Evolutionary conservation across 2,888 invertebrate species (phyloP), one percentile per base, ranked within the genome.

Genomic region (Rhagium mordax): DNA sequence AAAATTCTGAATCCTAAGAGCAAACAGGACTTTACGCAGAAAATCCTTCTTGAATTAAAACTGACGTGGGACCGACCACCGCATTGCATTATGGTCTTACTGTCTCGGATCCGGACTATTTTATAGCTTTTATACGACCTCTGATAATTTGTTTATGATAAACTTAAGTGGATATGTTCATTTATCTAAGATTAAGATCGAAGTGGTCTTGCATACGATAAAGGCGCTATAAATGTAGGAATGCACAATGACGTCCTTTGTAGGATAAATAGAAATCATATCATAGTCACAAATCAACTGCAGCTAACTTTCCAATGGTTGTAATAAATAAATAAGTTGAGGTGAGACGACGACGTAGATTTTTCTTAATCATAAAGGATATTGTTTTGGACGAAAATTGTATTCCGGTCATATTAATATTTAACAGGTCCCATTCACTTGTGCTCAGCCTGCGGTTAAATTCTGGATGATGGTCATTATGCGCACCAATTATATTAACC

Each of bases 111-210:
- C 65, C 55, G 33, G 53, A 67, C 15, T 67, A 67, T 67, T 67
- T 67, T 67, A 67, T 47, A 41, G 67, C 67, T 55, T 67, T 67
- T 67, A 67, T 67, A 67, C 21, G 53, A 47, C 21, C 67, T 57
- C 67, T 20, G 41, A 57, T 67, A 67, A 67, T 67, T 67, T 67
- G 57, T 41, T 55, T 67, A 67, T 51, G 57, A 67, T 67, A 67
- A 67, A 67, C 57, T 57, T 47, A 67, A 67, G 67, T 67, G 67
- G 67, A 67, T 67, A 67, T 67, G 67, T 67, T 67, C 67, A 67
- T 67, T 67, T 57, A 67, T 67, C 67, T 55, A 24, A 67, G 67
- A 67, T 67, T 67, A 67, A 67, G 67, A 65, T 53, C 53, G 65
- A 67, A 57, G 20, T 67, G 57, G 67, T 20, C 67, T 67, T 67